Percentiles rank a stretch among this genome's conserved stretches.
Evolutionary conservation across 2,888 invertebrate species (phyloP).

Genomic region (Ellobium chinense): DNA sequence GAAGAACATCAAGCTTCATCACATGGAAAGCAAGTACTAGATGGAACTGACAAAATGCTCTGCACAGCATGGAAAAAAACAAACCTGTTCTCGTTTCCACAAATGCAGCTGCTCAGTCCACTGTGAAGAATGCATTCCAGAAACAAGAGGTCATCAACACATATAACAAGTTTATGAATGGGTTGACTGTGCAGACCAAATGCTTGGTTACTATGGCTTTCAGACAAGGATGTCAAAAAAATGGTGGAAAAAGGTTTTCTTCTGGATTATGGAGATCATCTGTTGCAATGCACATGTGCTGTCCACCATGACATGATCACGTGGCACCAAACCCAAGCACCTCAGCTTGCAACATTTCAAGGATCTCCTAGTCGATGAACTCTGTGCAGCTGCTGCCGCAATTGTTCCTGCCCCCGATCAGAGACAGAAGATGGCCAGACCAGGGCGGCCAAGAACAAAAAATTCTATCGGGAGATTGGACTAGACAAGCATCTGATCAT

Average conservation of each 20-base stretch:
- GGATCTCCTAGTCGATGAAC: neutral
- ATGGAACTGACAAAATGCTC: neutral
- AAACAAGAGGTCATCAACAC: neutral
- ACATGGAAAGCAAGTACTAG: conserved; percentile 6
- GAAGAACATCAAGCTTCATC: neutral
- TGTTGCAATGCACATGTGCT: neutral
- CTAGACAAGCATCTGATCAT: neutral
- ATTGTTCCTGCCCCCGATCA: neutral
- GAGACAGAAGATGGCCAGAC: neutral
- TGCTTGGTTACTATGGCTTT: conserved; percentile 7
- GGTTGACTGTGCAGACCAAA: conserved; percentile 6
- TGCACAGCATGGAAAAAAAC: conserved; percentile 7
- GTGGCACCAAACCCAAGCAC: neutral
- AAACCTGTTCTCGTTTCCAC: conserved; percentile 9
- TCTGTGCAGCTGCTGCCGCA: neutral
- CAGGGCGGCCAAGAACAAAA: neutral
- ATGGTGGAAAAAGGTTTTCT: conserved; percentile 28
- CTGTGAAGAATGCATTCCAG: neutral
- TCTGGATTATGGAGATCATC: conserved; percentile 15
- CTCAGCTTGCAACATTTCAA: neutral
- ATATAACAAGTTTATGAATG: conserved; percentile 2
- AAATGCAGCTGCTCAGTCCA: neutral
- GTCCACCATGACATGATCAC: neutral
- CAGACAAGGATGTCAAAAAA: neutral
- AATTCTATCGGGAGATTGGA: neutral